These are phyloP conservation scores for Dromas ardeola DNA, from an alignment of 2,113 vertebrate genomes.

Conservation along the genomic window DNA sequence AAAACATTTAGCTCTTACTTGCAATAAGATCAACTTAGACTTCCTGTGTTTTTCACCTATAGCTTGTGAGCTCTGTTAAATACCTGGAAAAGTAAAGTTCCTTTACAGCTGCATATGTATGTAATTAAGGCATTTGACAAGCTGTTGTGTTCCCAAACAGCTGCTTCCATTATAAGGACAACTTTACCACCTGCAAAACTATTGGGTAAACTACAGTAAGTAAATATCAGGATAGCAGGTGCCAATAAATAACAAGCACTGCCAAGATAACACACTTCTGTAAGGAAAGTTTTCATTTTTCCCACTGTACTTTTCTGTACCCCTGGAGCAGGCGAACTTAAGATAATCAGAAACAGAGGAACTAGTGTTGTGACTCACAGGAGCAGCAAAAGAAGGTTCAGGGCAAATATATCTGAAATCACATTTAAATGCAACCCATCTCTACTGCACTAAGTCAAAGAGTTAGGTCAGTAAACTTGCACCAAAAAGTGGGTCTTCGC, in stretches of 20 bases:
- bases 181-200: slow-evolving; percentile 57
- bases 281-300: not conserved
- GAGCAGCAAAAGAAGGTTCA: not conserved
- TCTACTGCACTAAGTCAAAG: not conserved
- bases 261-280: not conserved
- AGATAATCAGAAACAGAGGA: not conserved
- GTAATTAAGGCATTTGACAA: slow-evolving; percentile 57
- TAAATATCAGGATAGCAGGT: slow-evolving; percentile 67
- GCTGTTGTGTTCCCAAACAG: slow-evolving; percentile 60
- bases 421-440: not conserved
- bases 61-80: not conserved
- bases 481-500: not conserved
- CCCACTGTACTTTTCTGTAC: not conserved
- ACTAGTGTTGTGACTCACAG: not conserved
- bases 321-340: not conserved
- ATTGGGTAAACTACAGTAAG: slow-evolving; percentile 49
- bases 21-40: not conserved
- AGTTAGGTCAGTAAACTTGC: not conserved
- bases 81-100: slow-evolving; percentile 48
- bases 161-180: slow-evolving; percentile 54
- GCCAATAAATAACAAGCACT: slow-evolving; percentile 31
- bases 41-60: not conserved
- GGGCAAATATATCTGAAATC: not conserved
- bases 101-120: slow-evolving; percentile 13
- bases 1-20: not conserved